Percentiles rank a stretch among this genome's conserved stretches.
Evolutionary conservation across 2,113 vertebrate species (phyloP).

Genomic region (Charina bottae): DNA sequence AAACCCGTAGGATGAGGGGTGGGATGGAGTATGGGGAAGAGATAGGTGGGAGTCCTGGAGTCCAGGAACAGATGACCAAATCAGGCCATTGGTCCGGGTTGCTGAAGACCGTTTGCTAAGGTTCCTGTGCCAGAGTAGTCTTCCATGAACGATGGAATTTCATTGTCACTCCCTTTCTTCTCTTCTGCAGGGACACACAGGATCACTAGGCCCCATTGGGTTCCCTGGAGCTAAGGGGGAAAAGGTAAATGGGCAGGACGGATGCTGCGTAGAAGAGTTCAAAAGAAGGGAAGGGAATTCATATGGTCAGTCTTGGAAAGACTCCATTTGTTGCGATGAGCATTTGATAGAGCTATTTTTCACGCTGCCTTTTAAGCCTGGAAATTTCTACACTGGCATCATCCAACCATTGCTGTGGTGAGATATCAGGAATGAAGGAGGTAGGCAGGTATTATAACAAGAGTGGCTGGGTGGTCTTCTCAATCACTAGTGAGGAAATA

Average conservation of each 20-base stretch:
- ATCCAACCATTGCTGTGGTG: background rate
- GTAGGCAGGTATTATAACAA: background rate
- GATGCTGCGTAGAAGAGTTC: background rate
- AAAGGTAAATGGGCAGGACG: slow-evolving; percentile 80
- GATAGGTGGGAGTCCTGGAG: background rate
- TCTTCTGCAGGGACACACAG: slow-evolving; percentile 86
- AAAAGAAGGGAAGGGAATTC: background rate
- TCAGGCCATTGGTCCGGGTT: background rate
- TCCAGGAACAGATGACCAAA: background rate
- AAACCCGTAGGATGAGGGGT: background rate
- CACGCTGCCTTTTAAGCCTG: no score
- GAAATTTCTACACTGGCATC: background rate
- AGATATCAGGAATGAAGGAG: background rate
- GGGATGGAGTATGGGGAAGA: background rate
- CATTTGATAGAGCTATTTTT: background rate
- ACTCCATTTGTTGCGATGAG: background rate
- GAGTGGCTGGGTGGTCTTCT: background rate
- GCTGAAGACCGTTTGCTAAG: background rate
- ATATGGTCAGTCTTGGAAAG: background rate
- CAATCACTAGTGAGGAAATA: no score
- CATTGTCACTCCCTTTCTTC: slow-evolving; percentile 5
- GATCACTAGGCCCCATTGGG: slow-evolving; percentile 85
- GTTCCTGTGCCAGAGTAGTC: background rate
- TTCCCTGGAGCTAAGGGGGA: slow-evolving; percentile 90
- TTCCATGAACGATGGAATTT: background rate